Evolutionary conservation across 2,888 invertebrate genomes (phyloP).

Genomic region (Tiliacea citrago): DNA sequence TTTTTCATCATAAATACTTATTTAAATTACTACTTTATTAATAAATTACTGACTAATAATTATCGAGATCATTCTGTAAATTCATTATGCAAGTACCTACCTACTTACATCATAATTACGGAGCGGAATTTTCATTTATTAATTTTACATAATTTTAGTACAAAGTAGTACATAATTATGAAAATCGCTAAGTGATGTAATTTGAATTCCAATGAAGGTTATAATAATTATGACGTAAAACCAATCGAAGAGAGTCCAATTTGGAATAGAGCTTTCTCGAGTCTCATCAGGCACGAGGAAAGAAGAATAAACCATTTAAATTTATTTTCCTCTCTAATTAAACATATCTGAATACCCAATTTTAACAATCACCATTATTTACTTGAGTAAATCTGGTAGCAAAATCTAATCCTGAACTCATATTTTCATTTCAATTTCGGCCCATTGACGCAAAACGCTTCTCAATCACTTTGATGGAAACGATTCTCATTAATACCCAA

Average conservation of each 20-base stretch:
- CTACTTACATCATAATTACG: no score
- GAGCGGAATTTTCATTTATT: background rate
- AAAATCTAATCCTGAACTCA: slow-evolving; percentile 34
- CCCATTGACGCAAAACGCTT: slow-evolving; percentile 57
- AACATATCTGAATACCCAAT: slow-evolving; percentile 17
- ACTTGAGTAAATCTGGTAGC: slow-evolving; percentile 15
- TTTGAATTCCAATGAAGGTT: background rate
- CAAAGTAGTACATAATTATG: background rate
- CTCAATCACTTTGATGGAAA: slow-evolving; percentile 64
- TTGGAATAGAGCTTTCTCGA: background rate
- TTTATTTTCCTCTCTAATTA: slow-evolving; percentile 21
- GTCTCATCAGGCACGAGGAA: background rate
- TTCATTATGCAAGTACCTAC: no score
- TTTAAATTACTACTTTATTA: no score
- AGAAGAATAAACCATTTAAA: slow-evolving; percentile 4
- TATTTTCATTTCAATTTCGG: slow-evolving; percentile 57
- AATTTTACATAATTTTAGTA: background rate
- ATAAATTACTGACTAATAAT: no score
- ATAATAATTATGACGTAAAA: background rate
- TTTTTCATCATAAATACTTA: background rate
- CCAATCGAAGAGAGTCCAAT: background rate
- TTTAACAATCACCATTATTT: slow-evolving; percentile 31
- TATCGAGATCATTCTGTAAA: no score
- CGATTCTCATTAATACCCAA: slow-evolving; percentile 71
- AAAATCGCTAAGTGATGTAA: background rate